phyloP scores from a whole-genome alignment of 2,113 vertebrate species.

The Saiga tatarica region DNA sequence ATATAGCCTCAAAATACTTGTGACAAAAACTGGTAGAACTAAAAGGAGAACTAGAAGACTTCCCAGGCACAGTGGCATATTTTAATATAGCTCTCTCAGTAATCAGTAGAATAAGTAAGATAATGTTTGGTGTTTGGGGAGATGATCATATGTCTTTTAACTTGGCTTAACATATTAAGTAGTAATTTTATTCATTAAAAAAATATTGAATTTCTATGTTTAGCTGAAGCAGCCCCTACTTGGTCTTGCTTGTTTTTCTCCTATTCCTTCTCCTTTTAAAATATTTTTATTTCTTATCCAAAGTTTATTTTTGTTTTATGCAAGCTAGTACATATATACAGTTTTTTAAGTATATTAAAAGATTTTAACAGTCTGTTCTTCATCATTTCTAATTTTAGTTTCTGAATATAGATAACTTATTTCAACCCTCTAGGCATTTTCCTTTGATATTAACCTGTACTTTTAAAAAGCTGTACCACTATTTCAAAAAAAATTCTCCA shows the following conservation, averaged over 20 bases:
- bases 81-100: background rate
- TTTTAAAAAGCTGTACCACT: background rate
- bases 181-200: background rate
- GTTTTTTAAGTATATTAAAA: slow-evolving; percentile 24
- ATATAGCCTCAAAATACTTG: background rate
- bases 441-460: background rate
- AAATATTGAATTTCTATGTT: background rate
- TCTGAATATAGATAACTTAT: background rate
- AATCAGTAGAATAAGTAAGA: background rate
- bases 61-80: background rate
- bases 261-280: background rate
- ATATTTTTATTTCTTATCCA: background rate
- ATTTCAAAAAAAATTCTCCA: background rate
- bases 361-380: background rate
- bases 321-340: background rate
- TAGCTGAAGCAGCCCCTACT: background rate
- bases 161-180: background rate
- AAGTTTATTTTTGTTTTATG: background rate
- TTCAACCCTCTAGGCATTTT: background rate
- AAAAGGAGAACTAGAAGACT: background rate
- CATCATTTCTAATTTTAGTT: background rate
- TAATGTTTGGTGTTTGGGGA: background rate
- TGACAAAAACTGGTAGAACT: background rate
- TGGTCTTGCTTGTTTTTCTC: background rate
- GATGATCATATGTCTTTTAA: background rate